Evolutionary conservation across 92 coral and sea anemone species (phyloP), one percentile per base, ranked within the genome.

Genomic region (Actinernus sp.): DNA sequence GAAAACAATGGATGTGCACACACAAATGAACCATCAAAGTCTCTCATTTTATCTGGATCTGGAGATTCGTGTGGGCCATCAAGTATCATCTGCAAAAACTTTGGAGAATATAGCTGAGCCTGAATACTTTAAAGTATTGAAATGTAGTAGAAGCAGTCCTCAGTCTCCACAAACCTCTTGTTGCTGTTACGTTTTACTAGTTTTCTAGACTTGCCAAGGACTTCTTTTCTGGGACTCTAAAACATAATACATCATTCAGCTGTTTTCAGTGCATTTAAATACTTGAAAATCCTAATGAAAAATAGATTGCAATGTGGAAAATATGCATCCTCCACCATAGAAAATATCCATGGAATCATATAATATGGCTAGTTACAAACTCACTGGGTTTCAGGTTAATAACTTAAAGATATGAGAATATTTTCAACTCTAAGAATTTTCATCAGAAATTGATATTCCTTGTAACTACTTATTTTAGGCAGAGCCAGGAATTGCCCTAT

Each of bases 141-240:
- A 3, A 82, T 52, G 9, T 72, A 74, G 31, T 73, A 73, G 50
- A 82, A 82, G 1, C 31, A 20, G 48, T 82, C 76, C 45, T 82
- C 65, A 64, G 74, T 55, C 55, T 73, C 73, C 11, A 58, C 65
- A 45, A 82, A 51, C 31, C 2, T 31, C 30, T 18, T 82, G 37
- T 82, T 73, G 19, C 49, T 63, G 22, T 58, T 57, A 17, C 77
- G 68, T 61, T 59, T 58, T 2, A 48, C 65, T 37, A 34, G 3
- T 4, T 21, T 36, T 28, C 45, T 51, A 17, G 20, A 57, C 54
- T 65, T 73, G 6, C 78, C 88, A 18, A 74, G 53, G 0, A 82
- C 23, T 14, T 28, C 37, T 24, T 19, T 25, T 31, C 17, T 20
- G n/a, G 65, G 40, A 4, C 29, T 30, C 78, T 70, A 14, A 34